A percentile compares a stretch with the other conserved stretches of the same genome.
Conservation (phyloP, 2,113 vertebrate genomes). For the Corythoichthys intestinalis region DNA sequence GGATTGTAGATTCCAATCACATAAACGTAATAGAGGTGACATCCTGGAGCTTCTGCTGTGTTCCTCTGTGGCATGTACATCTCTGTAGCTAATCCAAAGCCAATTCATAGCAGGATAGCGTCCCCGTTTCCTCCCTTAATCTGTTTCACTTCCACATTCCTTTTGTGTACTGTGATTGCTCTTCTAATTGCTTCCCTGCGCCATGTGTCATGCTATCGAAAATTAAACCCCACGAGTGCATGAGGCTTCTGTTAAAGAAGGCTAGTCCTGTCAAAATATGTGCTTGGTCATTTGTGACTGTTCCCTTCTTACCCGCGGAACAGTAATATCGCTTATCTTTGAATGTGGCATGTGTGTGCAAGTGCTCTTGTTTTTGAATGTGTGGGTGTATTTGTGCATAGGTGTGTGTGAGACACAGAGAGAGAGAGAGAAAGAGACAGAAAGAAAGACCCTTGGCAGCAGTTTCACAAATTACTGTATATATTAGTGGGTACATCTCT, state of each 20-base stretch:
- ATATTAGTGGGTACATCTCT: neutral
- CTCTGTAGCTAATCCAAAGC: conserved; percentile 58
- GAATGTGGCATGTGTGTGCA: conserved; percentile 12
- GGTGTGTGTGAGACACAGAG: neutral
- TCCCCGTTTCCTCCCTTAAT: conserved; percentile 59
- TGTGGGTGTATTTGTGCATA: no score
- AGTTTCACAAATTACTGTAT: neutral
- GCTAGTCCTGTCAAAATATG: conserved; percentile 53
- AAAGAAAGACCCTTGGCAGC: neutral
- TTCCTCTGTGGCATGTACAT: conserved; percentile 45
- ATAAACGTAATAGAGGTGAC: conserved; percentile 54
- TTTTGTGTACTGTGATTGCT: conserved; percentile 73
- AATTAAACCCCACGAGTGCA: conserved; percentile 55
- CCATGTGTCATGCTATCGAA: conserved; percentile 59
- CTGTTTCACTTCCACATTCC: conserved; percentile 59
- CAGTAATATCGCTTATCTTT: conserved; percentile 33
- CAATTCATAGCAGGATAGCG: conserved; percentile 44
- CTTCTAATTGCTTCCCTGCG: conserved; percentile 68
- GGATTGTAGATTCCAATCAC: conserved; percentile 48
- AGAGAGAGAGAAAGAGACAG: no score
- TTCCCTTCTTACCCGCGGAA: conserved; percentile 24
- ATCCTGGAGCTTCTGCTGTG: conserved; percentile 35
- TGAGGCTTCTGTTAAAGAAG: conserved; percentile 41
- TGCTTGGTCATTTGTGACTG: conserved; percentile 59
- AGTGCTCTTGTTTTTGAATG: neutral